Evolutionary conservation across 2,888 invertebrate species (phyloP), one percentile per base, ranked within the genome.

Genomic region (Nomada ruficornis): DNA sequence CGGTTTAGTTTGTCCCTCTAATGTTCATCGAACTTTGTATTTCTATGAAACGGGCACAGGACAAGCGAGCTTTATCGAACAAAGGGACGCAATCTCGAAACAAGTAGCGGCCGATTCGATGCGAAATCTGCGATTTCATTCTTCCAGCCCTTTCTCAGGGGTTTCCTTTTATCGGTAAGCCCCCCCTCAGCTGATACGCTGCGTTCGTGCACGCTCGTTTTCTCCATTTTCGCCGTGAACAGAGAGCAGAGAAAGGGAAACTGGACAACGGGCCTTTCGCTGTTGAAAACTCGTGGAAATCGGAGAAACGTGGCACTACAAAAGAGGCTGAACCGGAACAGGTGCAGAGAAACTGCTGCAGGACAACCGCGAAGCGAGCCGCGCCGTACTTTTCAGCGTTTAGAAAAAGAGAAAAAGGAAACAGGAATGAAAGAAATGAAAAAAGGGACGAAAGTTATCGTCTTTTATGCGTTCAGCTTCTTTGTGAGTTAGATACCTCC

Each of bases 301-400:
- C 72, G 78, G 73, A 73, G 79, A 36, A 62, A 44, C 59, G 18
- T 18, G 44, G 36, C 42, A 7, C 36, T 36, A 79, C 73, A 77
- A 68, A 77, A 29, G 52, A 42, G 52, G 52, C 72, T 63, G 54
- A 65, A 77, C 52, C 80, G 78, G 77, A 59, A 68, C 67, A 55
- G 63, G 50, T 20, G 59, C 62, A n/a, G 54, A 29, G 36, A 36
- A 36, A 36, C 36, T 36, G 36, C 36, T 7, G 36, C 36, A 1
- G 7, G 36, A 77, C 77, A 50, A 52, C 62, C 9, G 36, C 13
- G 10, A 29, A 23, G 74, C 62, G n/a, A 50, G 36, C 50, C 26
- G 11, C 18, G 36, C 36, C 64, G 50, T 78, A 60, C 55, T 64
- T 52, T 69, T 57, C 36, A 73, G 54, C 67, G 67, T 72, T 62